Percentiles rank a stretch among this genome's conserved stretches.
These are phyloP conservation scores for Somateria mollissima DNA, from an alignment of 2,797 vertebrate genomes.

Conservation along the genomic window DNA sequence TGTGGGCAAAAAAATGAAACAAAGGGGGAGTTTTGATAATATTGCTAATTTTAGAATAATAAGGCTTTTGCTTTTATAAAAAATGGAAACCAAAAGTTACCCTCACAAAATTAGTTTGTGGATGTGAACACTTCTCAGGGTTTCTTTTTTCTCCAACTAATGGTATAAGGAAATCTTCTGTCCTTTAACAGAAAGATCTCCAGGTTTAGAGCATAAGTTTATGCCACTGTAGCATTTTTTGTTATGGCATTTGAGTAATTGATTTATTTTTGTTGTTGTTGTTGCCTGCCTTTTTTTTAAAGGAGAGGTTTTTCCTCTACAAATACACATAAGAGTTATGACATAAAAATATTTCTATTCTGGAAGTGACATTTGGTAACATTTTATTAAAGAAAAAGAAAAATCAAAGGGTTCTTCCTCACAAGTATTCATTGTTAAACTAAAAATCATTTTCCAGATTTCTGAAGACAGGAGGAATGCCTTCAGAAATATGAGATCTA, in stretches of 20 bases:
- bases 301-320: background rate
- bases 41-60: background rate
- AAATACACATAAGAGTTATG: background rate
- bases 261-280: background rate
- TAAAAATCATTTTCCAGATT: background rate
- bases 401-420: background rate
- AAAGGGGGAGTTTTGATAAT: fast-evolving
- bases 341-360: background rate
- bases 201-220: background rate
- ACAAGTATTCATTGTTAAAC: background rate
- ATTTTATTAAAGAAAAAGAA: background rate
- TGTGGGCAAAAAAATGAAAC: fast-evolving
- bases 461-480: background rate
- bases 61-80: background rate
- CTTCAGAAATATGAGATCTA: background rate
- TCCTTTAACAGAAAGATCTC: background rate
- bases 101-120: background rate
- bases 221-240: background rate
- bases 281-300: background rate
- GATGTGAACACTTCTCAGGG: background rate
- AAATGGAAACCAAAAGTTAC: background rate
- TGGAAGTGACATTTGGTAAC: background rate
- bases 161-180: background rate
- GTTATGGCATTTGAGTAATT: background rate
- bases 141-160: background rate